Conservation (phyloP, 1,140 invertebrate species). For the Tribolium madens region DNA sequence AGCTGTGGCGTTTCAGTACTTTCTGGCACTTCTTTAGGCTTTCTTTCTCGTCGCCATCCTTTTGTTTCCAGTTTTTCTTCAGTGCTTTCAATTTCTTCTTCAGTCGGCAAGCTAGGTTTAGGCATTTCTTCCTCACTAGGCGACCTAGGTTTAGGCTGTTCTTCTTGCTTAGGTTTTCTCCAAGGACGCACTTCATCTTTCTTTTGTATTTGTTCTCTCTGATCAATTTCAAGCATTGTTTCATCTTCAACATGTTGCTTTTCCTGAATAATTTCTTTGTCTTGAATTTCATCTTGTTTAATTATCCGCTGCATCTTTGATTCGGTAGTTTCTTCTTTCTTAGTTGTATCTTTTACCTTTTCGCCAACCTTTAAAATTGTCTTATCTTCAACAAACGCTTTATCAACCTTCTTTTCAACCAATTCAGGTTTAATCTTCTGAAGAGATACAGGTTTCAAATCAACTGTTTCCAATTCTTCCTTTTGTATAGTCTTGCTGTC, state of each 20-base stretch:
- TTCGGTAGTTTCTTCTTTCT: not conserved
- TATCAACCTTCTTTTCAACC: constrained; percentile 22
- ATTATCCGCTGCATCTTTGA: constrained; percentile 23
- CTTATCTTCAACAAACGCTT: constrained; percentile 52
- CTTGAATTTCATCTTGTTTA: not conserved
- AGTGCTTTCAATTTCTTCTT: constrained; percentile 49
- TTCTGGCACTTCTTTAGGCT: not conserved
- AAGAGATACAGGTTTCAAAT: constrained; percentile 39
- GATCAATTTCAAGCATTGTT: not conserved
- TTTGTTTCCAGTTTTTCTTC: constrained; percentile 21
- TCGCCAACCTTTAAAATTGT: constrained; percentile 53
- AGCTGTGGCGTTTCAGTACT: not conserved
- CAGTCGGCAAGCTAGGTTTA: constrained; percentile 61
- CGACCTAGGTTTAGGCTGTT: not conserved
- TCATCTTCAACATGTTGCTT: constrained; percentile 24
- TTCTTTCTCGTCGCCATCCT: not conserved
- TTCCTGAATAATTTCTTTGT: not conserved
- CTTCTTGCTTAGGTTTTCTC: not conserved
- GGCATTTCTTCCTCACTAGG: constrained; percentile 43
- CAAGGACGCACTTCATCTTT: not conserved
- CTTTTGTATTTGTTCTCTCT: constrained; percentile 4
- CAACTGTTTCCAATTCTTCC: constrained; percentile 46
- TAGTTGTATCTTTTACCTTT: constrained; percentile 38
- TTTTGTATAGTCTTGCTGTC: constrained; percentile 58
- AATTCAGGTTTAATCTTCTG: constrained; percentile 39